Evolutionary conservation across 2,888 invertebrate species (phyloP).

Genomic region (Xestia ashworthii): DNA sequence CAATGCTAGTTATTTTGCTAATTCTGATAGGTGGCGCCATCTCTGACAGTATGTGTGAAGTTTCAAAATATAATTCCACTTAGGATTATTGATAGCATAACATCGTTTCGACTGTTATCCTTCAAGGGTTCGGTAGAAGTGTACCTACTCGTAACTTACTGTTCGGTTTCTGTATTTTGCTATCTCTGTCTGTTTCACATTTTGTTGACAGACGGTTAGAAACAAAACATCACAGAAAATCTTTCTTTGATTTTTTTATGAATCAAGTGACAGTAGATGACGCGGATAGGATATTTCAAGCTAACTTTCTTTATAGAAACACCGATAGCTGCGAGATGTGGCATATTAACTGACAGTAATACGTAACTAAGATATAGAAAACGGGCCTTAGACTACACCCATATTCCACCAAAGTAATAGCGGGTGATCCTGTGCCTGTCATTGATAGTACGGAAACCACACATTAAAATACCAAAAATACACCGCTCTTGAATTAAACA

Average conservation of each 20-base stretch:
- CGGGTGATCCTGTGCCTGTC: background rate
- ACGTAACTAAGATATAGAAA: too few relatives aligned
- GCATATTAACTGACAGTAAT: too few relatives aligned
- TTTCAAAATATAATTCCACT: background rate
- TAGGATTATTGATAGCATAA: background rate
- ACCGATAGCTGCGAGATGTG: too few relatives aligned
- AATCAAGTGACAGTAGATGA: too few relatives aligned
- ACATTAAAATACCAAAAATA: background rate
- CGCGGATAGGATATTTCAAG: too few relatives aligned
- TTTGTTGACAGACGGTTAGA: too few relatives aligned
- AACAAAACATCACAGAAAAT: too few relatives aligned
- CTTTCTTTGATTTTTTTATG: too few relatives aligned
- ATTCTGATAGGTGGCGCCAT: conserved; percentile 26
- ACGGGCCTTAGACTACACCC: too few relatives aligned
- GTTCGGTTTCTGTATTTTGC: too few relatives aligned
- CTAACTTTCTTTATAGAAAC: too few relatives aligned
- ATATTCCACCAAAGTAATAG: background rate
- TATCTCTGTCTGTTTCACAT: too few relatives aligned
- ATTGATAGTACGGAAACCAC: background rate
- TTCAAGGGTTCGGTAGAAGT: background rate
- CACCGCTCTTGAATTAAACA: background rate
- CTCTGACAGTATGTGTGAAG: conserved; percentile 9
- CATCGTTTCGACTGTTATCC: background rate
- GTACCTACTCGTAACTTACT: background rate
- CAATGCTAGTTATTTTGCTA: conserved; percentile 12